A percentile compares a stretch with the other conserved stretches of the same genome.
Evolutionary conservation across 1,140 invertebrate genomes (phyloP).

Genomic region (Phortica variegata): DNA sequence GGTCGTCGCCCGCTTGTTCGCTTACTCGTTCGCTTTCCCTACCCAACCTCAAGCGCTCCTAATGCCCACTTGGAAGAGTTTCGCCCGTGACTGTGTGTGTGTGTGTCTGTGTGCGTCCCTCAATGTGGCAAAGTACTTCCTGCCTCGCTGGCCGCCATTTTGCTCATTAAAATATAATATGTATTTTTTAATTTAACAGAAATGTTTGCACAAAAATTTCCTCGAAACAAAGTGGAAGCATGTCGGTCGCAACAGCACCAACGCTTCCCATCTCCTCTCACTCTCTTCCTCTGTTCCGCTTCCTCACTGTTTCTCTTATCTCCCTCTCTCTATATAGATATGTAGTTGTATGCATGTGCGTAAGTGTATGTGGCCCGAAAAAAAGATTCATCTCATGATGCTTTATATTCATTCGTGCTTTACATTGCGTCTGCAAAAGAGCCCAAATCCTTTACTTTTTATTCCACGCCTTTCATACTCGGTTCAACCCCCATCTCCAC

Average conservation of each 20-base stretch:
- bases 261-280: background rate
- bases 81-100: too few relatives aligned
- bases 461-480: slow-evolving; percentile 7
- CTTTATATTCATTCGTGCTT: too few relatives aligned
- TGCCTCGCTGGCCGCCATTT: slow-evolving; percentile 38
- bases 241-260: slow-evolving; percentile 12
- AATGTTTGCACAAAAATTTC: slow-evolving; percentile 57
- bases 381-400: slow-evolving; percentile 19
- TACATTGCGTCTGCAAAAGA: too few relatives aligned
- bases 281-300: slow-evolving; percentile 14
- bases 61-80: too few relatives aligned
- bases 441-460: too few relatives aligned
- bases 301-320: slow-evolving; percentile 12
- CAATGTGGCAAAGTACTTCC: too few relatives aligned
- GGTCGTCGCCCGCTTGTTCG: slow-evolving; percentile 8
- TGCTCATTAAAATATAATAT: slow-evolving; percentile 58
- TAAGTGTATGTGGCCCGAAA: background rate
- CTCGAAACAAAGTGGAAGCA: slow-evolving; percentile 48
- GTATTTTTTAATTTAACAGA: slow-evolving; percentile 57
- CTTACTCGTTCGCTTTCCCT: slow-evolving; percentile 1
- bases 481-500: background rate
- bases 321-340: slow-evolving; percentile 15
- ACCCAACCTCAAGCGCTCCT: slow-evolving; percentile 19
- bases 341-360: background rate
- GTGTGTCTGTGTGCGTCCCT: too few relatives aligned